phyloP scores from a whole-genome alignment of 2,797 vertebrate species.

The Allochrocebus solatus region DNA sequence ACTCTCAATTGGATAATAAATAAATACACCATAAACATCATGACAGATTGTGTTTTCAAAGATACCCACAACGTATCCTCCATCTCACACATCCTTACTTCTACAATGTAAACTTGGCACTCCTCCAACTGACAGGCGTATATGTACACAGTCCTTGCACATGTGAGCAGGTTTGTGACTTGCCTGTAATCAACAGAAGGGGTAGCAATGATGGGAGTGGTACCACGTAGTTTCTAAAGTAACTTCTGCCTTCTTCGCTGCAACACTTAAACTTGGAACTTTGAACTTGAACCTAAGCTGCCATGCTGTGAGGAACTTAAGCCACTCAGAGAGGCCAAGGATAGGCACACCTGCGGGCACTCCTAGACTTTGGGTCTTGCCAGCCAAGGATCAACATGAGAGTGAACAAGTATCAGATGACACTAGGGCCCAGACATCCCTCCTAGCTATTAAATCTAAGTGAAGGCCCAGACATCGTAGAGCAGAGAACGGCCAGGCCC shows the following conservation, averaged over 20 bases:
- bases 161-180: neutral
- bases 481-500: neutral
- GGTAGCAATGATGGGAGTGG: neutral
- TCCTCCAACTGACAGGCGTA: neutral
- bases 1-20: slow-evolving; percentile 25
- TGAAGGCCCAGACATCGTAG: neutral
- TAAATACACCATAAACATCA: neutral
- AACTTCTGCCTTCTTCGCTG: neutral
- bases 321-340: neutral
- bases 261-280: neutral
- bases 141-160: neutral
- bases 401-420: neutral
- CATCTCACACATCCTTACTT: neutral
- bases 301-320: neutral
- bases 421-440: neutral
- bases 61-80: neutral
- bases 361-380: neutral
- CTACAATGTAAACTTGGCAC: neutral
- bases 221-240: neutral
- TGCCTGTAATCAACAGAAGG: neutral
- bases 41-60: slow-evolving; percentile 32
- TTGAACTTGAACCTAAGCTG: neutral
- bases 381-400: neutral
- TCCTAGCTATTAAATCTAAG: neutral
- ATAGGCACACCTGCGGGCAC: neutral